Base-by-base conservation (phyloP, 2,888 invertebrate species). In the Cephus pulcher region DNA sequence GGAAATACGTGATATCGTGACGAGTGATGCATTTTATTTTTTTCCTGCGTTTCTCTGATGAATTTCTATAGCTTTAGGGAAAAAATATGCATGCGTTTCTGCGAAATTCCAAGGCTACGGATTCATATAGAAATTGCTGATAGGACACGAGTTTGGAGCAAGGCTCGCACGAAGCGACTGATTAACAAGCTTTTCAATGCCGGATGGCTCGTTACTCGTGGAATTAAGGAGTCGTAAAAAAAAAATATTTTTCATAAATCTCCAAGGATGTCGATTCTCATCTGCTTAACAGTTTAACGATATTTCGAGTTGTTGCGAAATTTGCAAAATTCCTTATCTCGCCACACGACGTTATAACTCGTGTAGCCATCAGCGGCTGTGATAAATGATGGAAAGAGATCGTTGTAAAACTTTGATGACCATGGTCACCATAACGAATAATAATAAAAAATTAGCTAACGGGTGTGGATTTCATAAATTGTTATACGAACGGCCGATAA, bases 41-140 rank as follows among this genome's bases (percentile, higher is more conserved):
- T 23, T 6, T 23, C 0, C 0, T 1, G 0, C 9, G 23, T 23
- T 2, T 2, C 9, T 23, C 2, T 2, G 23, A 56, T 23, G 0
- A 56, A 56, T 23, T 56, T 56, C 23, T 23, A 23, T 23, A 1
- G 23, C 6, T 23, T 56, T 2, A 1, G 23, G 23, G 23, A 15
- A 56, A 56, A 56, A 56, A 9, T 23, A 9, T 23, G 56, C 56
- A 2, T 23, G 9, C 9, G 23, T 56, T 56, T 56, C 9, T 56
- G 23, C 56, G 23, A 9, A 23, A 23, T 9, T 9, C 23, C 23
- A 23, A 56, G 23, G 56, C 9, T 56, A 56, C 23, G 56, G 9
- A 9, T 23, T 23, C 56, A 2, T 23, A 56, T 23, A 56, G 56
- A 56, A 56, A 56, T 56, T 23, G 23, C 23, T 23, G 56, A 56